phyloP scores from a whole-genome alignment of 2,113 vertebrate species.

The Melospiza melodia region DNA sequence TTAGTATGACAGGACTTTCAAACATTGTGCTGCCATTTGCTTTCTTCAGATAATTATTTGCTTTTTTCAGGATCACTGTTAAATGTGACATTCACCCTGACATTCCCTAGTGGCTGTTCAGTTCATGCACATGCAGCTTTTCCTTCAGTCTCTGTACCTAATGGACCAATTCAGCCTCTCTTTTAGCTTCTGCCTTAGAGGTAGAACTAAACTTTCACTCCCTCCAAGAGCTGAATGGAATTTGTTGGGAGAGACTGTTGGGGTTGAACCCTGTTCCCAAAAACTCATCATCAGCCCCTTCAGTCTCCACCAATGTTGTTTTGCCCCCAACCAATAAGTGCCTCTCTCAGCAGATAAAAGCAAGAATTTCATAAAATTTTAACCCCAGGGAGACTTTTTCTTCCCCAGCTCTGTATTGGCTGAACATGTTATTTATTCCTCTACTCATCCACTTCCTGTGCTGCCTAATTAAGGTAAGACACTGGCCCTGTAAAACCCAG shows the following conservation, averaged over 20 bases:
- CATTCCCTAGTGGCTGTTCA: neutral
- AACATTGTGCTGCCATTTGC: neutral
- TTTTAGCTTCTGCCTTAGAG: neutral
- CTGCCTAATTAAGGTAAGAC: neutral
- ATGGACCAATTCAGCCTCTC: neutral
- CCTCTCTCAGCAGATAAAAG: neutral
- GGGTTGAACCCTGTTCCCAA: neutral
- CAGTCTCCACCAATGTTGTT: neutral
- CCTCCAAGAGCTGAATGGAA: neutral
- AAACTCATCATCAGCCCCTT: neutral
- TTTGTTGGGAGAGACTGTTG: neutral
- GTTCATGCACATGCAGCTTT: rapidly evolving
- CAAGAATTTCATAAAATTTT: neutral
- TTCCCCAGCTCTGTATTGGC: neutral
- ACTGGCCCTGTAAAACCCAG: neutral
- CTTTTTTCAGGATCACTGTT: neutral
- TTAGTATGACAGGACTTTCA: neutral
- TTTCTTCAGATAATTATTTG: neutral
- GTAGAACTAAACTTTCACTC: neutral
- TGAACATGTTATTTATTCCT: neutral
- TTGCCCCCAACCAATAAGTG: neutral
- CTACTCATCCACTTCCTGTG: neutral
- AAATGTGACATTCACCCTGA: neutral
- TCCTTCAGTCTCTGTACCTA: neutral
- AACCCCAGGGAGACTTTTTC: neutral